Conservation (phyloP, 2,113 vertebrate genomes). For the Ammodramus savannarum region DNA sequence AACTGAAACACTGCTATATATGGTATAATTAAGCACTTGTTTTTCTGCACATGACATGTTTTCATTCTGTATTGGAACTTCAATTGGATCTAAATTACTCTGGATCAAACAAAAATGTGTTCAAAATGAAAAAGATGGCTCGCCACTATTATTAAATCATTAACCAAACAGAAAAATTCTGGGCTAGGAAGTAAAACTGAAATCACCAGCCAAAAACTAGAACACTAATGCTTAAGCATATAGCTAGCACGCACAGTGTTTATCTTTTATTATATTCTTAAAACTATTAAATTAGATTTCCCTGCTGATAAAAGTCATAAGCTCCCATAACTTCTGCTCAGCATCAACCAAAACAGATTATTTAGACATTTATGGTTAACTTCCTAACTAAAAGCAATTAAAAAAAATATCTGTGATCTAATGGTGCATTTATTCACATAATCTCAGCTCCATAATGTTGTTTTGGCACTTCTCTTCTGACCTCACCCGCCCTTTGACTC, state of each 20-base stretch:
- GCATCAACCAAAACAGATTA: constrained; percentile 17
- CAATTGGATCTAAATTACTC: constrained; percentile 59
- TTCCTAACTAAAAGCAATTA: constrained; percentile 39
- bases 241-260: neutral
- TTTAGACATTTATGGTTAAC: constrained; percentile 21
- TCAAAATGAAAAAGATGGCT: constrained; percentile 65
- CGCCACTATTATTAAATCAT: constrained; percentile 63
- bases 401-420: neutral
- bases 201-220: constrained; percentile 36
- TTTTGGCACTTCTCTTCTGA: constrained; percentile 2
- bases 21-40: constrained; percentile 65
- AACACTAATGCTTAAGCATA: constrained; percentile 33
- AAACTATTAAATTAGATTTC: constrained; percentile 28
- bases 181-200: constrained; percentile 50
- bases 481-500: constrained; percentile 1
- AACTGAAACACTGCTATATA: constrained; percentile 58
- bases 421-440: neutral
- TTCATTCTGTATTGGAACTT: constrained; percentile 64
- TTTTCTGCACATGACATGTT: constrained; percentile 62
- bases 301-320: constrained; percentile 25
- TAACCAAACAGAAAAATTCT: constrained; percentile 59
- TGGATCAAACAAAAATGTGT: constrained; percentile 61
- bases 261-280: neutral
- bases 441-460: neutral
- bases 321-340: constrained; percentile 6